Evolutionary conservation across 2,888 invertebrate species (phyloP), one percentile per base, ranked within the genome.

Genomic region (Sceliomorpha sp.): DNA sequence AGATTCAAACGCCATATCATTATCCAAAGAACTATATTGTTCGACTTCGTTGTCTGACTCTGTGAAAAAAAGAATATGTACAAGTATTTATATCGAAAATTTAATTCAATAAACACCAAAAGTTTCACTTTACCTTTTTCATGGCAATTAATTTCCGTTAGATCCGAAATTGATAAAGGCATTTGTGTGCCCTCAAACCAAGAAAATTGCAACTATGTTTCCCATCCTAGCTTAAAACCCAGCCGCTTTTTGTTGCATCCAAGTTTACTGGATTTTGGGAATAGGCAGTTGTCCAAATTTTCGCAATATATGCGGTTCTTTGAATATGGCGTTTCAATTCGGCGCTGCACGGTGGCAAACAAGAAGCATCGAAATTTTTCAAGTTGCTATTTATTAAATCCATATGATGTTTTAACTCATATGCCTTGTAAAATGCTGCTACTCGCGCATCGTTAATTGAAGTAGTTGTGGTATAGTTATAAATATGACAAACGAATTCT

Each of bases 261-360:
- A 44, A 4, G 5, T 44, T 26, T 12, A 34, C 1, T 2, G 2
- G 26, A 2, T 6, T 4, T 2, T 42, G 8, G 2, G 34, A 44
- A 17, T 44, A 15, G 10, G 44, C 55, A 8, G 31, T 55, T 9
- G 44, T 13, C 55, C 44, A 55, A 5, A 44, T 1, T 36, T 32
- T 32, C 1, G 26, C 42, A 4, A 55, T 44, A n/a, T 31, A 55
- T 12, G 31, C 73, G 7, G 75, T 76, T 27, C 77, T 67, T 63
- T 68, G 64, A n/a, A 78, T 66, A 73, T 78, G 76, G 42, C 45
- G 60, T 45, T 51, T n/a, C 6, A 64, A 56, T 17, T 55, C 50
- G 14, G 42, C 26, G 27, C 62, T 40, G 42, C 69, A 70, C 3
- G 64, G 55, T 12, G 58, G 66, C 31, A 72, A 50, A 10, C 17